Conservation (phyloP, 1,140 invertebrate species). For the Calycopis cecrops region DNA sequence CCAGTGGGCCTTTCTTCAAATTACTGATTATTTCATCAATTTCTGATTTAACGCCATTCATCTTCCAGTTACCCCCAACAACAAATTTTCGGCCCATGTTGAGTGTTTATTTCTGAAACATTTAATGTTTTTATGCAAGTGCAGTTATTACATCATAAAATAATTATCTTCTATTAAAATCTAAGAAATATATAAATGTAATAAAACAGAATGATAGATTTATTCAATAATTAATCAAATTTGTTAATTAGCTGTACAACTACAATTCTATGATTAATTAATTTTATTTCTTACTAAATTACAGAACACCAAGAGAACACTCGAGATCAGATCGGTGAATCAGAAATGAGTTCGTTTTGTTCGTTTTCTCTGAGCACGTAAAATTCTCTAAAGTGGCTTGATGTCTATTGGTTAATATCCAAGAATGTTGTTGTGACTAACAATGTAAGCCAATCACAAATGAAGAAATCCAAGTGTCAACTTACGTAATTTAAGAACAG, state of each 20-base stretch:
- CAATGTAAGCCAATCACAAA: not conserved
- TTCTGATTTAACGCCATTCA: slow-evolving; percentile 80
- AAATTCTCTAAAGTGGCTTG: too few species aligned
- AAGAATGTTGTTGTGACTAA: not conserved
- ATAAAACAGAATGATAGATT: too few species aligned
- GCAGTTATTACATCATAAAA: not conserved
- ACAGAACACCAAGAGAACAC: too few species aligned
- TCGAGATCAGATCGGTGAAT: too few species aligned
- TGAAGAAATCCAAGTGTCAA: not conserved
- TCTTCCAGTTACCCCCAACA: slow-evolving; percentile 99
- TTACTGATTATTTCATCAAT: slow-evolving; percentile 91
- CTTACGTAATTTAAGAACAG: slow-evolving; percentile 17
- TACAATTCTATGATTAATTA: too few species aligned
- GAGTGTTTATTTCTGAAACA: slow-evolving; percentile 27
- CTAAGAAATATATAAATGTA: too few species aligned
- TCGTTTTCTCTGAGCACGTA: too few species aligned
- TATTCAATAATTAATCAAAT: too few species aligned
- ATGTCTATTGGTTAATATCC: not conserved
- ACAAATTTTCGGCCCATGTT: slow-evolving; percentile 93
- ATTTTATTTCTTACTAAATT: too few species aligned
- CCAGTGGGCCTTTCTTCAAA: slow-evolving; percentile 85
- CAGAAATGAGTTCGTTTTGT: too few species aligned
- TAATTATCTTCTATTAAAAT: not conserved
- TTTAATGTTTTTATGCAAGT: not conserved
- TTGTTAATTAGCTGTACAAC: too few species aligned